phyloP scores from a whole-genome alignment of 2,113 vertebrate species.

The Calcarius ornatus region DNA sequence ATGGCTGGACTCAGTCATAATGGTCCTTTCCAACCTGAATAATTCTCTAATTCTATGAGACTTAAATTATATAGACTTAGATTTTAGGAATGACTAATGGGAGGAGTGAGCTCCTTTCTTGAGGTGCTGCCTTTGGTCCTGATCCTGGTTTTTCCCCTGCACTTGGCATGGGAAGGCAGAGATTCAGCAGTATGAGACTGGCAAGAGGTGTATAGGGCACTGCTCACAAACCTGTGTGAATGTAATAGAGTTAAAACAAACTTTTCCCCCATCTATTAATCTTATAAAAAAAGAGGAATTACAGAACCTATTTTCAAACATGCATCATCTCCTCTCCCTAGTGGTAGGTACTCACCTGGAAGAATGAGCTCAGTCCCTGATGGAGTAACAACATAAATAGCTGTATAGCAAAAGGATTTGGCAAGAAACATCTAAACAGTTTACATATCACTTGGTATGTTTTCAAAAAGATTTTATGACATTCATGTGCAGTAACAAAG shows the following conservation, averaged over 20 bases:
- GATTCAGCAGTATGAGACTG: background rate
- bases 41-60: background rate
- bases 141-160: background rate
- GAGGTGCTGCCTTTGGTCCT: background rate
- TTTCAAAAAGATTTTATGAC: background rate
- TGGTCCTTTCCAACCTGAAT: background rate
- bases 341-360: background rate
- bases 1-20: background rate
- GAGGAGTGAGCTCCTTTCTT: background rate
- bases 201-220: background rate
- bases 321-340: background rate
- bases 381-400: background rate
- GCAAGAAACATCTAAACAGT: background rate
- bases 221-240: background rate
- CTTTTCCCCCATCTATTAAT: rapidly evolving
- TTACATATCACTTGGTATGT: background rate
- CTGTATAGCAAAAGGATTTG: background rate
- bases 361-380: background rate
- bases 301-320: background rate
- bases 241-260: background rate
- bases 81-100: background rate
- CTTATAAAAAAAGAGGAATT: background rate
- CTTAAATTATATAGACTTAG: background rate
- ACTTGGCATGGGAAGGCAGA: background rate
- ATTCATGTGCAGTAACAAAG: background rate